Evolutionary conservation across 2,113 vertebrate species (phyloP).

Genomic region (Xenopus laevis): DNA sequence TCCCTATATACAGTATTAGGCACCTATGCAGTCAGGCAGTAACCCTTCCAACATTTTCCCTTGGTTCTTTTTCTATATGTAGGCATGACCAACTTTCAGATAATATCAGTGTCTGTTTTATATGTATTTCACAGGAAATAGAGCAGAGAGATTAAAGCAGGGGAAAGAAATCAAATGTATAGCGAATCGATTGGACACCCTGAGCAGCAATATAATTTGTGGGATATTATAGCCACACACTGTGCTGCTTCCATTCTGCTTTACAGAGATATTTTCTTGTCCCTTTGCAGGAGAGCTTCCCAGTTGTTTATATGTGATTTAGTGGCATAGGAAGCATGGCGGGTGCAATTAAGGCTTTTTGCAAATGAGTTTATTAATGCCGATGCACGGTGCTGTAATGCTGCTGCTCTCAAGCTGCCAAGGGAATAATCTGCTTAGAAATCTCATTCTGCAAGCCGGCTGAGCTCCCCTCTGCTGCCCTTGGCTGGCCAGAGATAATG

Average conservation of each 20-base stretch:
- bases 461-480: constrained; percentile 23
- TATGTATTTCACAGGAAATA: no score
- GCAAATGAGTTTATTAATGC: constrained; percentile 24
- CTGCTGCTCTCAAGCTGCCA: not conserved
- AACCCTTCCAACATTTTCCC: no score
- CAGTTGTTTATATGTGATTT: no score
- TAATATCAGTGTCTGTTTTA: no score
- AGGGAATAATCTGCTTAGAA: constrained; percentile 30
- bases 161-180: not conserved
- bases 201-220: not conserved
- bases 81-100: no score
- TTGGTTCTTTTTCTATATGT: no score
- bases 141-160: not conserved
- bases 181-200: constrained; percentile 8
- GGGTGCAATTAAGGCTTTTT: not conserved
- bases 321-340: no score
- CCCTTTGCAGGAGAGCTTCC: no score
- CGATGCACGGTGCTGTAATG: not conserved
- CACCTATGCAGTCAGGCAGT: no score
- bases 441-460: constrained; percentile 19
- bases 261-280: no score
- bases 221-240: not conserved
- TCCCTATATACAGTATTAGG: no score
- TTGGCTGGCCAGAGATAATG: constrained; percentile 33
- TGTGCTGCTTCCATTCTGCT: no score